Evolutionary conservation across 1,140 invertebrate species (phyloP).

Genomic region (Drosophila lowei): DNA sequence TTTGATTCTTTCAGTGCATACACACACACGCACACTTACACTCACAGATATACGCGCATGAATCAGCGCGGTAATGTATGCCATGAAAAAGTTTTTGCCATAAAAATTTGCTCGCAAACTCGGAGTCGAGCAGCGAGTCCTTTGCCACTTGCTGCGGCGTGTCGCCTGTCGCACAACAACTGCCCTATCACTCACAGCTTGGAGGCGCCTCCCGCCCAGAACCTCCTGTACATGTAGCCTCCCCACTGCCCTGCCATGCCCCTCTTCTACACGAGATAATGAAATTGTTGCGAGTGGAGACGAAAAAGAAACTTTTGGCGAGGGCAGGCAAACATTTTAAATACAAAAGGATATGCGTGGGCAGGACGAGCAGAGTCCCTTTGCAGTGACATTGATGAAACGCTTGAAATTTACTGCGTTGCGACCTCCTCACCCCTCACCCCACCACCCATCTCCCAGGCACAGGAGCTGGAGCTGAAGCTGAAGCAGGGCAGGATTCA

Average conservation of each 20-base stretch:
- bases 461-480: not conserved
- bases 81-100: conserved; percentile 63
- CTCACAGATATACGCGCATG: conserved; percentile 11
- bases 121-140: conserved; percentile 22
- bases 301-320: conserved; percentile 63
- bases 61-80: conserved; percentile 49
- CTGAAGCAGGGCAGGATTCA: conserved; percentile 4
- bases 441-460: not conserved
- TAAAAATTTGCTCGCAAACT: conserved; percentile 64
- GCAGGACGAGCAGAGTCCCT: conserved; percentile 53
- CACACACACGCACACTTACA: not conserved
- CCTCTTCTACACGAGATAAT: conserved; percentile 61
- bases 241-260: conserved; percentile 4
- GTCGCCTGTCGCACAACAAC: conserved; percentile 65
- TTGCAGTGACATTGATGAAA: conserved; percentile 78
- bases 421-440: conserved; percentile 13
- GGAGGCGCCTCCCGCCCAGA: conserved; percentile 18
- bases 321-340: conserved; percentile 75
- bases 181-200: conserved; percentile 55
- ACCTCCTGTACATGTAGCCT: not conserved
- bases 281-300: conserved; percentile 67
- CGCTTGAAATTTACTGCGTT: conserved; percentile 75
- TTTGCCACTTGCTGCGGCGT: conserved; percentile 59
- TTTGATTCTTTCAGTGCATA: no score
- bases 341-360: conserved; percentile 81